phyloP scores from a whole-genome alignment of 2,797 vertebrate species.

The Sebastiscus albofasciatus region DNA sequence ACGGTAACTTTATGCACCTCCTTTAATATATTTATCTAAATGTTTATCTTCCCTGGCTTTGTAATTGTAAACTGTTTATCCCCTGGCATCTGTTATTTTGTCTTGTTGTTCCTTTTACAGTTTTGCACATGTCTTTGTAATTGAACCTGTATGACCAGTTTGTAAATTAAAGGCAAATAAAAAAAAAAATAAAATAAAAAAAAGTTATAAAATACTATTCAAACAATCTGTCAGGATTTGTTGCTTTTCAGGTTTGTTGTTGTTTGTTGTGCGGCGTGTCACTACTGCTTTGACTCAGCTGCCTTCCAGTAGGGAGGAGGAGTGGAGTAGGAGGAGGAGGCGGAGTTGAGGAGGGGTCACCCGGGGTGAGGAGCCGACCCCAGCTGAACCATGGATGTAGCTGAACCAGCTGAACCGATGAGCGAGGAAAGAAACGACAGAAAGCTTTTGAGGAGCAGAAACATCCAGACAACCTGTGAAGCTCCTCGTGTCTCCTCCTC shows the following conservation, averaged over 20 bases:
- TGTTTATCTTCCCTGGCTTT: no score
- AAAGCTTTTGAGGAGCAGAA: conserved; percentile 31
- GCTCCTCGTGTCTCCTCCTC: conserved; percentile 6
- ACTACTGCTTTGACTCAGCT: conserved; percentile 11
- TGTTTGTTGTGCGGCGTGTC: background rate
- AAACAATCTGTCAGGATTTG: background rate
- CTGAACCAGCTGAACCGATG: conserved; percentile 72
- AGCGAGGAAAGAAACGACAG: conserved; percentile 14
- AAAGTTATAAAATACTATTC: background rate
- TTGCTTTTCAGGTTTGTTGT: background rate
- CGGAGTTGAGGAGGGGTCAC: conserved; percentile 40
- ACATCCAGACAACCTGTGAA: background rate
- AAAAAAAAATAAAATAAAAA: no score
- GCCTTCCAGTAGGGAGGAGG: conserved; percentile 14
- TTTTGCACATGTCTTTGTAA: no score
- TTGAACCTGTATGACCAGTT: no score
- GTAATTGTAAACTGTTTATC: no score
- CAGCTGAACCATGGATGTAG: conserved; percentile 6
- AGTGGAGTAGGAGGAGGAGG: background rate
- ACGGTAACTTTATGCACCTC: no score
- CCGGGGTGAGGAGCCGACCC: conserved; percentile 65
- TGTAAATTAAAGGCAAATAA: no score
- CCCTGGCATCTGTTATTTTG: no score
- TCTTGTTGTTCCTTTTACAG: no score
- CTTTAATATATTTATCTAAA: no score